Evolutionary conservation across 2,888 invertebrate genomes (phyloP), one percentile per base, ranked within the genome.

Genomic region (Athetis lepigone): DNA sequence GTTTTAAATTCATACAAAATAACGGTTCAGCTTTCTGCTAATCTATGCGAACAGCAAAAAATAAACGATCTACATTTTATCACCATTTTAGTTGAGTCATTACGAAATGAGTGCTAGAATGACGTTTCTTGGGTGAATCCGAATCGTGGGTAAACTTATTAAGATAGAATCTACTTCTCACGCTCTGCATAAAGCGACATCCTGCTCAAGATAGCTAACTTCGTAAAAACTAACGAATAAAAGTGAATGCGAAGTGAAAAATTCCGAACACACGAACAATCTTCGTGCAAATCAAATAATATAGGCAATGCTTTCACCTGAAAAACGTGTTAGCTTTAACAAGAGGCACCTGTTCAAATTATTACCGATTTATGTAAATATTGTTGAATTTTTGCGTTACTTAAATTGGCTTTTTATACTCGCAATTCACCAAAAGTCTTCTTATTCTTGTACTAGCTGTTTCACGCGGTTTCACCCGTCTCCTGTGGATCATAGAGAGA

Each of bases 131-230:
- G 61, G 69, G 59, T 79, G 77, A 70, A 80, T 80, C 77, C 58
- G 70, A 78, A 72, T 80, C 80, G 80, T 80, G 80, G 81, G 81
- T 80, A 80, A 80, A 80, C 72, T 80, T 80, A 75, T 80, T 80
- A 74, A 75, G 81, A 80, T 80, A 75, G 43, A 72, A 80, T 80
- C 81, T 33, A 63, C 45, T 68, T 80, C 80, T 65, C 80, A 80
- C 80, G 80, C 54, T 80, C 75, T 76, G 76, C 65, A 79, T 79
- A 68, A 63, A 60, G 74, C 67, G 72, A 80, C 79, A 80, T 79
- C 79, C 79, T 76, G 60, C 63, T 77, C 51, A 29, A 67, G 79
- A 76, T 72, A 63, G 66, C 62, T 74, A 46, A 59, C 43, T 75
- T 65, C 8, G 62, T 59, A 72, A 75, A 80, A 80, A 76, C 60